Base-by-base conservation (phyloP, 2,888 invertebrate genomes). In the Prosopocoilus inquinatus region DNA sequence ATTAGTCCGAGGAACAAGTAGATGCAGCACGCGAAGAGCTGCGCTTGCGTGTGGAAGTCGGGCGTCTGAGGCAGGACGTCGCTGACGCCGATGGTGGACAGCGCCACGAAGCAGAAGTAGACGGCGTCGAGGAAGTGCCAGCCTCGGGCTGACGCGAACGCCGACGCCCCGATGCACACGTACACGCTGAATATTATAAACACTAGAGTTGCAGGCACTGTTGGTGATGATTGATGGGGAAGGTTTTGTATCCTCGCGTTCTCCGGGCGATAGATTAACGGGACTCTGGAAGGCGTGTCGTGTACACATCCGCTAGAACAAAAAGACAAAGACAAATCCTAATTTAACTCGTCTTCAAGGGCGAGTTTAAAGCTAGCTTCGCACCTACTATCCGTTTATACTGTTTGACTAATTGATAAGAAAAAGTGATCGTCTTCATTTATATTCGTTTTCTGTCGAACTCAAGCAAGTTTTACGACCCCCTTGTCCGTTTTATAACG, bases 21-120 rank as follows among this genome's bases (percentile, higher is more conserved):
- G 9, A 88, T 83, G 76, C 90, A 90, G 70, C 90, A 90, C 45
- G 89, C 89, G 58, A 90, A 84, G 72, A 91, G 80, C 71, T 90
- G 90, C 47, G 89, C 77, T 66, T 87, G 87, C 65, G 85, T 84
- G 55, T 78, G 76, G 47, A 71, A 58, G 47, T 66, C 67, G 20
- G 67, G 60, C 52, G 63, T 69, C 50, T 80, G 80, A 0, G 90
- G 90, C 53, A 89, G 82, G 64, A 88, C 83, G 71, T 90, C 90
- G 3, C 90, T 90, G 62, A 91, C 88, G 35, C 91, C 91, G 57
- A 92, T 91, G 2, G 92, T 92, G 0, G 90, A 87, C 62, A 92
- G 79, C 2, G 91, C 90, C 62, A 91, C 88, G 75, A 92, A 92
- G 73, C 91, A 91, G 76, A 91, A 91, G 77, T 91, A 92, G 2